These are phyloP conservation scores for Cepaea nemoralis DNA, from an alignment of 1,140 invertebrate genomes.

Conservation along the genomic window DNA sequence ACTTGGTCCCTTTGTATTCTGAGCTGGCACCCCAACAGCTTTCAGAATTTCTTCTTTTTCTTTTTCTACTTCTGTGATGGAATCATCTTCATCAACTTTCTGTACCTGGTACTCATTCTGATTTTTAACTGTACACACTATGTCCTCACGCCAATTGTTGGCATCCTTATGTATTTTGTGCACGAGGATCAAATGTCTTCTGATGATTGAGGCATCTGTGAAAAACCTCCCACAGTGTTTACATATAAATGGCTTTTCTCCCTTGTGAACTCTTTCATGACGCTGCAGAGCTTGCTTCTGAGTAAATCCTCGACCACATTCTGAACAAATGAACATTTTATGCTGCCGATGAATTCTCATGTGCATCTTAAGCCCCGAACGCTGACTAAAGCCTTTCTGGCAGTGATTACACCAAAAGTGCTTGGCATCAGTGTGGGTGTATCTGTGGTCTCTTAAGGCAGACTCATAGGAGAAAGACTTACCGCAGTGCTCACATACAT, in stretches of 20 bases:
- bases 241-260: constrained; percentile 87
- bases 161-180: constrained; percentile 62
- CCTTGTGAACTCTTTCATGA: constrained; percentile 93
- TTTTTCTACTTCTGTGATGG: constrained; percentile 9
- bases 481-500: constrained; percentile 60
- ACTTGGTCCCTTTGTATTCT: constrained; percentile 32
- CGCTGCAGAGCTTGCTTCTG: constrained; percentile 63
- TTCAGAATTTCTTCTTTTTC: constrained; percentile 29
- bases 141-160: constrained; percentile 58
- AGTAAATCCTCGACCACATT: constrained; percentile 65
- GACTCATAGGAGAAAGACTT: constrained; percentile 62
- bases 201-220: constrained; percentile 62
- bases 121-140: constrained; percentile 44
- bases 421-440: constrained; percentile 54
- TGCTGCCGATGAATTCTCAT: constrained; percentile 58
- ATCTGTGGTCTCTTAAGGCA: constrained; percentile 59
- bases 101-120: constrained; percentile 44
- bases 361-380: constrained; percentile 63
- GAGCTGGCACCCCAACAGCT: not conserved
- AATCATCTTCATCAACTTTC: constrained; percentile 30
- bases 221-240: constrained; percentile 77
- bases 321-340: constrained; percentile 57
- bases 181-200: constrained; percentile 63
- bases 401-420: constrained; percentile 75
- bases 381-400: constrained; percentile 77